These are phyloP conservation scores for Limnothrissa miodon DNA, from an alignment of 2,113 vertebrate genomes.

Conservation along the genomic window DNA sequence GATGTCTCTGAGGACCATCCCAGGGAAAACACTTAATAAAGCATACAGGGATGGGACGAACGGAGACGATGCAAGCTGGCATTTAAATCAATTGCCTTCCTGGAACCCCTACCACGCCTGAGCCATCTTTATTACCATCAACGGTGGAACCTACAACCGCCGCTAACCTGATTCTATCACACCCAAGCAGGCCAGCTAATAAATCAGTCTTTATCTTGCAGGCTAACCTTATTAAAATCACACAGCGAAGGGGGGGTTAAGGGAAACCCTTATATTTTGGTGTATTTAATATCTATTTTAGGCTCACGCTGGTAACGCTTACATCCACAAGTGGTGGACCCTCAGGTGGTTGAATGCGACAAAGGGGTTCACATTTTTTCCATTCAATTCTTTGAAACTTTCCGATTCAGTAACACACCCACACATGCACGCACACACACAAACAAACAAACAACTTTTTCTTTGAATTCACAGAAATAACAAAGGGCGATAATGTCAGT, in stretches of 20 bases:
- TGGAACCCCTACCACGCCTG: not conserved
- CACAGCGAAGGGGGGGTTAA: not conserved
- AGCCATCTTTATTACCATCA: not conserved
- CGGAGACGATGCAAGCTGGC: not conserved
- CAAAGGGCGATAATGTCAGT: not conserved
- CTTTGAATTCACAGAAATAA: not conserved
- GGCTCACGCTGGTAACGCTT: too few species aligned
- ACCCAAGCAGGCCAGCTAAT: not conserved
- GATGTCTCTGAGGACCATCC: not conserved
- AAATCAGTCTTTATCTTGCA: not conserved
- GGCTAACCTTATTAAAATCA: not conserved
- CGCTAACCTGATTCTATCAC: not conserved
- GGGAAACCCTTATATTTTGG: not conserved
- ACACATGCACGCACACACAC: not conserved
- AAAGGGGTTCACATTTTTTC: not conserved
- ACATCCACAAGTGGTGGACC: not conserved
- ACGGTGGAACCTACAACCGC: not conserved
- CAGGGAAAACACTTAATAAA: not conserved
- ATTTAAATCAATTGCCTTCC: constrained; percentile 1
- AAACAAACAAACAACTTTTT: not conserved
- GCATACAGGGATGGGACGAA: not conserved
- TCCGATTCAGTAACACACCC: not conserved
- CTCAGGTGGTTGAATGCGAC: not conserved
- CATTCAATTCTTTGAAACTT: not conserved
- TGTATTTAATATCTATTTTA: not conserved